Evolutionary conservation across 2,113 vertebrate species (phyloP).

Genomic region (Scolopax mira): DNA sequence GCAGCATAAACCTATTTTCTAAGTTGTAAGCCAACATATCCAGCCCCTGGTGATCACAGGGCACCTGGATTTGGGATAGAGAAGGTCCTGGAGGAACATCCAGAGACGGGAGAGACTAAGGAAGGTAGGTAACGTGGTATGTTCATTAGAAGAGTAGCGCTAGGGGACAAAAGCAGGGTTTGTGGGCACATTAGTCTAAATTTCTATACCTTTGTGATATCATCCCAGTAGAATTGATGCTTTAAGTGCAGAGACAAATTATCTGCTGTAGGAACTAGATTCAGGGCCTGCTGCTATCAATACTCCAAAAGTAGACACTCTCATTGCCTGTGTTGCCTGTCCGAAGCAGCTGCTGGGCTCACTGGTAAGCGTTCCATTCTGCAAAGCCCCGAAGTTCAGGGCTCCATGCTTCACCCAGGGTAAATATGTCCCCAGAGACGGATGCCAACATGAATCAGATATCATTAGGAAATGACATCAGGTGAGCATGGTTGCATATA

Average conservation of each 20-base stretch:
- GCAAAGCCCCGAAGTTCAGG: background rate
- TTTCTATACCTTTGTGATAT: background rate
- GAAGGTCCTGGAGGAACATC: background rate
- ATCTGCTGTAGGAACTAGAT: background rate
- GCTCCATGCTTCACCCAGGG: background rate
- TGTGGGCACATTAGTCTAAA: background rate
- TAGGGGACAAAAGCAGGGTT: background rate
- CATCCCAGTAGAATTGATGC: background rate
- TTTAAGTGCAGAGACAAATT: background rate
- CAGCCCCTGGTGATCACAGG: background rate
- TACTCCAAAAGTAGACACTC: background rate
- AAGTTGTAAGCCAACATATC: background rate
- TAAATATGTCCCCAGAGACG: background rate
- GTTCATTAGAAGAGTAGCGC: background rate
- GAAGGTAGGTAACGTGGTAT: background rate
- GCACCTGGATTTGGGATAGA: background rate
- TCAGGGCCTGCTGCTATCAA: background rate
- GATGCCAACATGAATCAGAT: accelerated
- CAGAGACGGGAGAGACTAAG: background rate
- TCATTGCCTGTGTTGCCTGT: background rate
- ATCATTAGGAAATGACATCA: background rate
- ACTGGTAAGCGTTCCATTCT: background rate
- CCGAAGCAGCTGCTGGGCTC: background rate
- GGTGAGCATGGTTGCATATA: background rate
- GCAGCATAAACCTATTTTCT: background rate